phyloP scores from a whole-genome alignment of 2,797 vertebrate genomes.

The Acomys russatus region DNA sequence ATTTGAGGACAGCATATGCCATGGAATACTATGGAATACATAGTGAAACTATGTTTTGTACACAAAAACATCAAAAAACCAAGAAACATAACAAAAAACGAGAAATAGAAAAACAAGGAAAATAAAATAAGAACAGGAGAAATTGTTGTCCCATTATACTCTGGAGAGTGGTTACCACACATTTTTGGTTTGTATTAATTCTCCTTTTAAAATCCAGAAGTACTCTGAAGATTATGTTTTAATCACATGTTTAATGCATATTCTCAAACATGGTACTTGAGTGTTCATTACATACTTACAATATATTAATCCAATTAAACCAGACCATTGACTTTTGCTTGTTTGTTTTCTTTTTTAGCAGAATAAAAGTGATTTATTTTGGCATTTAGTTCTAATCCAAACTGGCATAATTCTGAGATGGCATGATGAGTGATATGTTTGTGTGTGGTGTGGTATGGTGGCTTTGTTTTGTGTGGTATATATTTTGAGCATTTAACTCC shows the following conservation, averaged over 20 bases:
- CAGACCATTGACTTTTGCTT: neutral
- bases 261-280: neutral
- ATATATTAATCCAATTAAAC: constrained; percentile 13
- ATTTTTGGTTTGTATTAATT: neutral
- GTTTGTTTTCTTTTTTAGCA: neutral
- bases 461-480: neutral
- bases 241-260: constrained; percentile 33
- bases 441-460: neutral
- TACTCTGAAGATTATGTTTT: constrained; percentile 4
- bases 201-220: neutral
- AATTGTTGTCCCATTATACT: neutral
- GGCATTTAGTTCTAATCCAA: neutral
- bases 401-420: neutral
- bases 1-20: neutral
- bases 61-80: neutral
- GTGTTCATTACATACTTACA: neutral
- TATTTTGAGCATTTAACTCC: constrained; percentile 15
- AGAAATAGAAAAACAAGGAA: neutral
- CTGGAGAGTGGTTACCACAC: neutral
- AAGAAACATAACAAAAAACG: neutral
- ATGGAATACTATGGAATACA: neutral
- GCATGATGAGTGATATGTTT: neutral
- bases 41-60: neutral
- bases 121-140: neutral
- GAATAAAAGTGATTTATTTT: neutral